A percentile compares a stretch with the other conserved stretches of the same genome.
Conservation (phyloP, 2,888 invertebrate species). For the Oasisia sp. region DNA sequence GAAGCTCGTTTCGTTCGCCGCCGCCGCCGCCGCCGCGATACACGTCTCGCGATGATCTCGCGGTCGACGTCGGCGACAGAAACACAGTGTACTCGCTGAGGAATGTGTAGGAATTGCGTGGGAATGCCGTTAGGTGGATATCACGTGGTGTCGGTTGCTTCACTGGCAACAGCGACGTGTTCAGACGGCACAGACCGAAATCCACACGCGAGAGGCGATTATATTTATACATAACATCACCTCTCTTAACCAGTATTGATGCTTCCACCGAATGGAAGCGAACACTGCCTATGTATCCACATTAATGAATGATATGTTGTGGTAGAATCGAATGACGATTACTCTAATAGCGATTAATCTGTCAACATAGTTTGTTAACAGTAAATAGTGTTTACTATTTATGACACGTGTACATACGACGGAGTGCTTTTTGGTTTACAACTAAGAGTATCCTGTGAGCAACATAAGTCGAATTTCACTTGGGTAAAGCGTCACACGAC, state of each 20-base stretch:
- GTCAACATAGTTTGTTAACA: no score
- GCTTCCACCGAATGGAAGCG: background rate
- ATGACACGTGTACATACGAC: background rate
- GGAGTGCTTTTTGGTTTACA: background rate
- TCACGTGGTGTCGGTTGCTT: background rate
- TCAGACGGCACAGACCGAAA: background rate
- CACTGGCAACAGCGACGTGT: background rate
- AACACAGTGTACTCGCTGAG: background rate
- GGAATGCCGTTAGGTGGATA: background rate
- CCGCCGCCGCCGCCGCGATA: background rate
- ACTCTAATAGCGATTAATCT: background rate
- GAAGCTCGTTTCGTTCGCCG: background rate
- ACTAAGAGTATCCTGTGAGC: no score
- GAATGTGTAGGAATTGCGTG: background rate
- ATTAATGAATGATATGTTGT: background rate
- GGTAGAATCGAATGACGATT: background rate
- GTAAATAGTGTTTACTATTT: background rate
- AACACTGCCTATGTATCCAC: background rate
- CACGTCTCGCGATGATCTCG: constrained; percentile 5
- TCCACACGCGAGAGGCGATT: background rate
- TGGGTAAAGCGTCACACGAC: no score
- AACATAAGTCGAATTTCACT: no score
- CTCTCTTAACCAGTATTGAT: background rate
- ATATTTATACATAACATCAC: background rate
- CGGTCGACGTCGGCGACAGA: background rate